Evolutionary conservation across 2,888 invertebrate genomes (phyloP), one percentile per base, ranked within the genome.

Genomic region (Drosophila paranaensis): DNA sequence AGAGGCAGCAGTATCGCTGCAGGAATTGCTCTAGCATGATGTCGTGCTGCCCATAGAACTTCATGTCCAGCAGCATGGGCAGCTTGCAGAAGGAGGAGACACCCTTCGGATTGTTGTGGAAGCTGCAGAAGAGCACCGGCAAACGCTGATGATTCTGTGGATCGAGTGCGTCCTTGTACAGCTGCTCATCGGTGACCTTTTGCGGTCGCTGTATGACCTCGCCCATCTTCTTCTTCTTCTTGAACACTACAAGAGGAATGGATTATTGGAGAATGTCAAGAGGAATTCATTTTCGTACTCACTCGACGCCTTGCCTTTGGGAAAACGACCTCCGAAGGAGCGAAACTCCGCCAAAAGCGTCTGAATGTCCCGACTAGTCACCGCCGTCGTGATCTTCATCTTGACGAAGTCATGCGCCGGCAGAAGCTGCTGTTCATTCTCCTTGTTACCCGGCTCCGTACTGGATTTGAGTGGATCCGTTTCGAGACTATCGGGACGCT

Each of bases 1-100:
- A 94, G 66, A 97, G 95, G 92, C 98, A 97, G 92, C 98, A 99
- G 91, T 98, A 98, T 66, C 96, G 95, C 91, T 98, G 97, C 50
- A 99, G 94, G 91, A 99, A 99, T 74, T 96, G 96, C 40, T 99
- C 99, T 50, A 99, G 93, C 1, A 98, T 97, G 82, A 99, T 98
- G 92, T 99, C 99, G 91, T 98, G 97, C 27, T 96, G 95, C 0
- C 98, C 98, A 93, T 99, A 99, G 93, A 98, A 97, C 90, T 97
- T 97, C 98, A 99, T 99, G 62, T 93, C 92, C 61, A 93, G 69
- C 48, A 93, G 70, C 27, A 91, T 91, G 9, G 93, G 93, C 39
- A 91, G 89, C 10, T 92, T 92, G 74, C 93, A 93, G 77, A 93
- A 93, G 0, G 93, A 92, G 2, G 93, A 91, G 0, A 90, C 88